Conservation (phyloP, 2,113 vertebrate genomes). For the Athene cunicularia region DNA sequence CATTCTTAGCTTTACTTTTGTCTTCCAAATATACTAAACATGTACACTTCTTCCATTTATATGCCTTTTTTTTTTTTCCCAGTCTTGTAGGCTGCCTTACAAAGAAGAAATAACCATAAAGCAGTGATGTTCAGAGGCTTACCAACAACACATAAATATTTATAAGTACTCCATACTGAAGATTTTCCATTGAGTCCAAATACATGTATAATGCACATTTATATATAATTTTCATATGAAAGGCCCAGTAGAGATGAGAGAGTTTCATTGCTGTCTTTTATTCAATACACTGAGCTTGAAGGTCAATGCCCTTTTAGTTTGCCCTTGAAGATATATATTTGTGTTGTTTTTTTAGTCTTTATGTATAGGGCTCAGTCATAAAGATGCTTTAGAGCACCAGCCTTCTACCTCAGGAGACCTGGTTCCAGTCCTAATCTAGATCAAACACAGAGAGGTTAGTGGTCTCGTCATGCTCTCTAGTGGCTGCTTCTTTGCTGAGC, state of each 20-base stretch:
- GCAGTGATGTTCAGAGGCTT: not conserved
- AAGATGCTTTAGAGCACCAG: not conserved
- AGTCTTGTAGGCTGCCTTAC: not conserved
- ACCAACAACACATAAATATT: conserved; percentile 22
- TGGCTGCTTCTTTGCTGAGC: conserved; percentile 52
- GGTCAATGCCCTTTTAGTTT: not conserved
- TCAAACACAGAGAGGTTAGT: not conserved
- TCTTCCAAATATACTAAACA: not conserved
- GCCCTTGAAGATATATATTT: not conserved
- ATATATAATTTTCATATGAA: conserved; percentile 18
- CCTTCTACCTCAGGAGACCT: not conserved
- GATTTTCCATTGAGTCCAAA: not conserved
- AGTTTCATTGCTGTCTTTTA: not conserved
- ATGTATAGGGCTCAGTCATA: not conserved
- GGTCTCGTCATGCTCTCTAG: conserved; percentile 59
- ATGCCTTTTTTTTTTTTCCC: not conserved
- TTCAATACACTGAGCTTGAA: not conserved
- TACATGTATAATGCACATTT: not conserved
- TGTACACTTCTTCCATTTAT: not conserved
- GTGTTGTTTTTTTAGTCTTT: not conserved
- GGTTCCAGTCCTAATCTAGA: not conserved
- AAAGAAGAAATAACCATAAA: not conserved
- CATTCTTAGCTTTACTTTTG: not conserved
- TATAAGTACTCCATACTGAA: not conserved
- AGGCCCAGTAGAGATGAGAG: not conserved